Evolutionary conservation across 2,888 invertebrate species (phyloP).

Genomic region (Ferrisia virgata): DNA sequence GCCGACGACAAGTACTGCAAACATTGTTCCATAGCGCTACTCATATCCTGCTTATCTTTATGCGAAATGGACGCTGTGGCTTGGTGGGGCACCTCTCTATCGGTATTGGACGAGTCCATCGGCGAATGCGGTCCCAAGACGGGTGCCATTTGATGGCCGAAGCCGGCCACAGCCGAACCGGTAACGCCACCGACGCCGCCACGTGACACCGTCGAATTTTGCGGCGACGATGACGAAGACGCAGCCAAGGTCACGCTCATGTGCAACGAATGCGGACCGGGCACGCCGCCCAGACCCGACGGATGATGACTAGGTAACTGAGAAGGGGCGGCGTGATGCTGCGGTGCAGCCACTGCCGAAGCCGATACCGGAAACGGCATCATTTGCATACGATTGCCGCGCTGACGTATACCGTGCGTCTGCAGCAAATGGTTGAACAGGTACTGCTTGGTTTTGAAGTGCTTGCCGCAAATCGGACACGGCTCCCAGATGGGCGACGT

Average conservation of each 20-base stretch:
- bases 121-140: slow-evolving; percentile 13
- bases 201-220: not conserved
- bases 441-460: slow-evolving; percentile 73
- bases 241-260: slow-evolving; percentile 19
- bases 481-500: slow-evolving; percentile 69
- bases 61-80: slow-evolving; percentile 41
- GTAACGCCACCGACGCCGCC: not conserved
- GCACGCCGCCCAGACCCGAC: not conserved
- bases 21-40: slow-evolving; percentile 46
- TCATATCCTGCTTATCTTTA: slow-evolving; percentile 44
- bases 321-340: slow-evolving; percentile 48
- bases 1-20: slow-evolving; percentile 45
- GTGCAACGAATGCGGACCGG: not conserved
- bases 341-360: slow-evolving; percentile 24
- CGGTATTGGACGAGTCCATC: not conserved
- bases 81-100: slow-evolving; percentile 38
- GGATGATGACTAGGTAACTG: not conserved
- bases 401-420: slow-evolving; percentile 70
- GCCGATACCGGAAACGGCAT: slow-evolving; percentile 49
- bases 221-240: too few species aligned
- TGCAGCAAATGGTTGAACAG: slow-evolving; percentile 73
- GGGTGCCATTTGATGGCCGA: not conserved
- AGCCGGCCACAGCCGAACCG: slow-evolving; percentile 27
- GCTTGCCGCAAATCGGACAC: slow-evolving; percentile 71
- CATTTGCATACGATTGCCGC: slow-evolving; percentile 52